Evolutionary conservation across 1,140 invertebrate species (phyloP).

Genomic region (Diploscapter pachys): DNA sequence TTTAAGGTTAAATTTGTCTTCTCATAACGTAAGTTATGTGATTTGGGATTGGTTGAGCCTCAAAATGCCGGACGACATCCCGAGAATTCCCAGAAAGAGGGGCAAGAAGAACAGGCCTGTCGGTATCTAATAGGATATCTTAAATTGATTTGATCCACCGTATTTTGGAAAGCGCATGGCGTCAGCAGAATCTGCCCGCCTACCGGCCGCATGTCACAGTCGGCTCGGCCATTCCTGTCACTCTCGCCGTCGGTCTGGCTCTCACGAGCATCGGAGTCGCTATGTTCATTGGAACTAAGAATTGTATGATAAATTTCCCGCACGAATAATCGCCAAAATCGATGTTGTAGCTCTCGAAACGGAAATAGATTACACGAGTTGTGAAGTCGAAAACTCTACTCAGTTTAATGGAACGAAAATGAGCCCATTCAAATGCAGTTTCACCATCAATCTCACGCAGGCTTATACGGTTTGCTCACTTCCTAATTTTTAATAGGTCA

Average conservation of each 20-base stretch:
- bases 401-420: too few species aligned
- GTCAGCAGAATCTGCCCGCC: slow-evolving; percentile 9
- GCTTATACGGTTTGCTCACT: too few species aligned
- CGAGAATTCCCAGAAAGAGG: slow-evolving; percentile 6
- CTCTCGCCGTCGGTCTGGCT: background rate
- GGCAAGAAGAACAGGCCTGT: slow-evolving; percentile 18
- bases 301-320: background rate
- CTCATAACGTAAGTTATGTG: too few species aligned
- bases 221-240: slow-evolving; percentile 13
- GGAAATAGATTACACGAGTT: too few species aligned
- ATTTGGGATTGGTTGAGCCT: too few species aligned
- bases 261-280: slow-evolving; percentile 12
- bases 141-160: background rate
- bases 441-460: too few species aligned
- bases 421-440: too few species aligned
- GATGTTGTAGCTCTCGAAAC: too few species aligned
- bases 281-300: slow-evolving; percentile 5
- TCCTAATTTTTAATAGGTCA: too few species aligned
- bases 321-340: too few species aligned
- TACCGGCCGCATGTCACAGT: slow-evolving; percentile 4
- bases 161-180: slow-evolving; percentile 11
- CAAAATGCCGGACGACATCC: slow-evolving; percentile 20
- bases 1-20: too few species aligned
- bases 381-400: too few species aligned
- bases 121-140: background rate